A percentile compares a stretch with the other conserved stretches of the same genome.
These are phyloP conservation scores for Narcine bancroftii DNA, from an alignment of 2,113 vertebrate genomes.

Conservation along the genomic window DNA sequence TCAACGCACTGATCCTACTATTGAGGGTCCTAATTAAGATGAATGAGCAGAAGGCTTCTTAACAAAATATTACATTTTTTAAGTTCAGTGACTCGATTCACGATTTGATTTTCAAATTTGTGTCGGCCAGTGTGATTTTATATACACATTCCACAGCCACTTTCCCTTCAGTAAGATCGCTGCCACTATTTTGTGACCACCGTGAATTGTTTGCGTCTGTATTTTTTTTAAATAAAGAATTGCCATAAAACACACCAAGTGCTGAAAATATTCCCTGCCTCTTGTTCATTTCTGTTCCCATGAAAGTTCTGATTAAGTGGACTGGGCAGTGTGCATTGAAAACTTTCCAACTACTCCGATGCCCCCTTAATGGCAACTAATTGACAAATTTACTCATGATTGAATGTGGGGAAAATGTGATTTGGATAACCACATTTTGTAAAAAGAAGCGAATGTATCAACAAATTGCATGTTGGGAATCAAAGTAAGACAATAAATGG, in stretches of 20 bases:
- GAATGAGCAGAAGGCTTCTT: not conserved
- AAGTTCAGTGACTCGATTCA: not conserved
- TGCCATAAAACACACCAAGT: too few species aligned
- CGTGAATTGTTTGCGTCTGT: not conserved
- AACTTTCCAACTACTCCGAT: not conserved
- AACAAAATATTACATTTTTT: not conserved
- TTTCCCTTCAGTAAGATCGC: not conserved
- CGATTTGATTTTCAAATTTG: not conserved
- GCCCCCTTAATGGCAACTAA: not conserved
- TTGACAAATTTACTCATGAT: not conserved
- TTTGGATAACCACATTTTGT: not conserved
- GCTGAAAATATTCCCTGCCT: not conserved
- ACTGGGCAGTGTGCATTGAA: not conserved
- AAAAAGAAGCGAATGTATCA: not conserved
- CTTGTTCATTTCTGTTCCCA: not conserved
- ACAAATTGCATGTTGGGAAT: not conserved
- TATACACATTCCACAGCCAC: not conserved
- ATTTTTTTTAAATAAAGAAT: too few species aligned
- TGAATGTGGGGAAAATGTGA: not conserved
- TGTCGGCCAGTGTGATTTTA: not conserved
- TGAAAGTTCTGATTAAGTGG: not conserved
- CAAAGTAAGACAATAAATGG: not conserved
- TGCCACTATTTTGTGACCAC: not conserved
- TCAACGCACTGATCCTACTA: not conserved
- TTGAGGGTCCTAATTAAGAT: not conserved